These are phyloP conservation scores for Aplysina aerophoba DNA, from an alignment of 37 sponge, comb jelly and placozoan species.

Conservation along the genomic window DNA sequence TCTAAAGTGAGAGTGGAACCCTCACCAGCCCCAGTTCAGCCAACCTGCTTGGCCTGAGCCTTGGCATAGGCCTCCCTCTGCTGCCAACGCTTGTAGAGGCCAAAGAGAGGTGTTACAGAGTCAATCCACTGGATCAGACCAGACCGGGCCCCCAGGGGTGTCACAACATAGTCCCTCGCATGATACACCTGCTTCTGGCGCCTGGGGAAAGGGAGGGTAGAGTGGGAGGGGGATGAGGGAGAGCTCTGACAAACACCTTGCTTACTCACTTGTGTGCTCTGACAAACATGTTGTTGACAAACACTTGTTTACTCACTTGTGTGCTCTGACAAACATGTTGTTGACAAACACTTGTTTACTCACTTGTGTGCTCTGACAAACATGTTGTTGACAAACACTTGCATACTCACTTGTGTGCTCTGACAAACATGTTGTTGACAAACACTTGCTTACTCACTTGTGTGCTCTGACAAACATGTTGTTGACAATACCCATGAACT, in stretches of 20 bases:
- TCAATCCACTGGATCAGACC: slow-evolving; percentile 99
- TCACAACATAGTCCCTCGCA: slow-evolving; percentile 97
- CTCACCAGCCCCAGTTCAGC: background rate
- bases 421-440: background rate
- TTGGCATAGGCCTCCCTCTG: slow-evolving; percentile 90
- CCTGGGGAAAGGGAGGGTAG: slow-evolving; percentile 44
- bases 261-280: slow-evolving; percentile 46
- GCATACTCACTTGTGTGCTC: slow-evolving; percentile 38
- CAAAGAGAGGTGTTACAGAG: slow-evolving; percentile 91
- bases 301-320: slow-evolving; percentile 48
- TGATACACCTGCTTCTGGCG: slow-evolving; percentile 73
- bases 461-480: slow-evolving; percentile 87
- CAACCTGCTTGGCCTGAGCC: slow-evolving; percentile 64
- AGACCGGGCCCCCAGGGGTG: slow-evolving; percentile 93
- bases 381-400: slow-evolving; percentile 56
- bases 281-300: slow-evolving; percentile 62
- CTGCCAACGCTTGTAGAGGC: slow-evolving; percentile 98
- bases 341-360: slow-evolving; percentile 11
- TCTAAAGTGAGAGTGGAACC: background rate
- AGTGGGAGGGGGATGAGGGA: background rate
- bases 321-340: too few relatives aligned
- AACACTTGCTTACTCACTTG: slow-evolving; percentile 48
- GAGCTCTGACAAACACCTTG: background rate
- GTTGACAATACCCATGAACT: slow-evolving; percentile 94
- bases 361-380: slow-evolving; percentile 50